Evolutionary conservation across 2,888 invertebrate genomes (phyloP), one percentile per base, ranked within the genome.

Genomic region (Oscheius sp.): DNA sequence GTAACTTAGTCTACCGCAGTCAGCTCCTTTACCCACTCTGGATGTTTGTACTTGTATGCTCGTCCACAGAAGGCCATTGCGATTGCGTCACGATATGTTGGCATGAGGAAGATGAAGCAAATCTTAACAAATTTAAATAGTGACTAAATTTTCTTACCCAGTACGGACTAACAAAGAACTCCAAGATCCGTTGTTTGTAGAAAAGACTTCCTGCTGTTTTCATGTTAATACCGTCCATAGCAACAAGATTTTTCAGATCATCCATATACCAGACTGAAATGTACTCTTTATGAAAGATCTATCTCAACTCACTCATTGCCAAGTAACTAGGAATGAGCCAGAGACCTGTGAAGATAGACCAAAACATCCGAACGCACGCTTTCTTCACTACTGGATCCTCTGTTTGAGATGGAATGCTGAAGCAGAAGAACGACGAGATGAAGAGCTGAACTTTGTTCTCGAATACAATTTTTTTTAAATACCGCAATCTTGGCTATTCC

Each of bases 41-140:
- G 42, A 42, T 42, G 42, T 42, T 42, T 42, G 42, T 42, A 42
- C 42, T 42, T 42, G 42, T 42, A 42, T 5, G 42, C 42, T 37
- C 53, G 53, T 58, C 58, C 58, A 29, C 32, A 29, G 11, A 29
- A 5, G 11, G 58, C 32, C 13, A 58, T 33, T 1, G 60, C 60
- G 2, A 70, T 10, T 2, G 70, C 70, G 11, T 70, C 57, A n/a
- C 70, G 37, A 37, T 70, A 70, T 37, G 70, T 70, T 13, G 70
- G 70, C 5, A 70, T 42, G 37, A 59, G 10, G n/a, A 59, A 42
- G 33, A 58, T 42, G 48, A 13, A 13, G 13, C 58, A 21, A 21
- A 58, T 48, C 70, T 70, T 7, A 13, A 33, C 29, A 57, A 70
- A 57, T 5, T 53, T 10, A 32, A 53, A 13, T 2, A 51, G 29